Base-by-base conservation (phyloP, 2,888 invertebrate species). In the Leptura quadrifasciata region DNA sequence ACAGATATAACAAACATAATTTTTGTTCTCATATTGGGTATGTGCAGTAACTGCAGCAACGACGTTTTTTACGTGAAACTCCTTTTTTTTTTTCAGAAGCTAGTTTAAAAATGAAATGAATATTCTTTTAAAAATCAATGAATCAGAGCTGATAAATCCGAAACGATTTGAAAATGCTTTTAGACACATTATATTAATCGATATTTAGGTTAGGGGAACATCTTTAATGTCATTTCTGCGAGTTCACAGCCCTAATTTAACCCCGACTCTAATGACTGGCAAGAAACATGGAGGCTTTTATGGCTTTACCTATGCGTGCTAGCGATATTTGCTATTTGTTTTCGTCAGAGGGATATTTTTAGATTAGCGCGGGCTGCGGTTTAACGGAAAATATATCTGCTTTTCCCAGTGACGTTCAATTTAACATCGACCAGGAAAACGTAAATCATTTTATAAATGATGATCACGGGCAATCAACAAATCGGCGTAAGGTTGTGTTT, bases 281-380 rank as follows among this genome's bases (percentile, higher is more conserved):
- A 52, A 58, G 18, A 58, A 71, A 31, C 8, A 10, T 27, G 60
- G 60, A 35, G n/a, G 61, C 52, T 71, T 71, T 71, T 61, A 71
- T 61, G 61, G 71, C 61, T 61, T 61, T 61, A 61, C 71, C 61
- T 71, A 47, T 71, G 61, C 71, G 71, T 71, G 71, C 60, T 12
- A 18, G 60, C 67, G 52, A 60, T 73, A 73, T 65, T 73, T 67
- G 58, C 67, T 58, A 27, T 73, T 73, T 60, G 73, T 73, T 73
- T 67, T 58, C 63, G 65, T 47, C 60, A 60, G 35, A n/a, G 57
- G 58, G 17, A 27, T 73, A 73, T 73, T 73, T 73, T 73, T 73
- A 65, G 73, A 73, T 67, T 67, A 73, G 58, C 57, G 31, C 39
- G 52, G 21, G 55, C 58, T 18, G 55, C 21, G 69, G 60, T 58